phyloP scores from a whole-genome alignment of 1,140 invertebrate genomes.

The Drosophila gunungcola region DNA sequence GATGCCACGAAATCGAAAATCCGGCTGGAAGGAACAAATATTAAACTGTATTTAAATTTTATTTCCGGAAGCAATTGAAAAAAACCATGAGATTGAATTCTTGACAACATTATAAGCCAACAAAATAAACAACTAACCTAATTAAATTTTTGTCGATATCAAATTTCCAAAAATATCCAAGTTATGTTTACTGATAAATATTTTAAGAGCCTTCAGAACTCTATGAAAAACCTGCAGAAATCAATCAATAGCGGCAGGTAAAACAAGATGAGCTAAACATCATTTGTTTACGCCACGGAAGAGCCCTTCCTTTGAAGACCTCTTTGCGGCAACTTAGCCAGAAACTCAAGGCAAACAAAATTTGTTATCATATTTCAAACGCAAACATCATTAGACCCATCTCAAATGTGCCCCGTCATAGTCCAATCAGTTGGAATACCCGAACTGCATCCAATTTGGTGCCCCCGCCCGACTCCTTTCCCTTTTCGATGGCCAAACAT shows the following conservation, averaged over 20 bases:
- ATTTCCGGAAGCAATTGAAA: too few species aligned
- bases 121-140: too few species aligned
- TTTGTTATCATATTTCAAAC: conserved; percentile 47
- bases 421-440: conserved; percentile 39
- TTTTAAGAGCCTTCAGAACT: background rate
- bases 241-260: conserved; percentile 8
- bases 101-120: too few species aligned
- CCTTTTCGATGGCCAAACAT: conserved; percentile 26
- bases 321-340: background rate
- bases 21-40: too few species aligned
- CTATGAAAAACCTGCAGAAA: background rate
- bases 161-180: background rate
- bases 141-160: too few species aligned
- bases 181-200: conserved; percentile 1
- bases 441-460: conserved; percentile 37
- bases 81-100: too few species aligned
- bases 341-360: conserved; percentile 35
- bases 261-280: background rate
- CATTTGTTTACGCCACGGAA: background rate
- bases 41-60: too few species aligned
- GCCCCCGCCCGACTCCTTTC: conserved; percentile 10
- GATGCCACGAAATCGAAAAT: too few species aligned
- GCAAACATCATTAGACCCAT: conserved; percentile 45
- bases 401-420: conserved; percentile 40
- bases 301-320: background rate